Conservation (phyloP, 2,113 vertebrate genomes). For the Bostrychus sinensis region DNA sequence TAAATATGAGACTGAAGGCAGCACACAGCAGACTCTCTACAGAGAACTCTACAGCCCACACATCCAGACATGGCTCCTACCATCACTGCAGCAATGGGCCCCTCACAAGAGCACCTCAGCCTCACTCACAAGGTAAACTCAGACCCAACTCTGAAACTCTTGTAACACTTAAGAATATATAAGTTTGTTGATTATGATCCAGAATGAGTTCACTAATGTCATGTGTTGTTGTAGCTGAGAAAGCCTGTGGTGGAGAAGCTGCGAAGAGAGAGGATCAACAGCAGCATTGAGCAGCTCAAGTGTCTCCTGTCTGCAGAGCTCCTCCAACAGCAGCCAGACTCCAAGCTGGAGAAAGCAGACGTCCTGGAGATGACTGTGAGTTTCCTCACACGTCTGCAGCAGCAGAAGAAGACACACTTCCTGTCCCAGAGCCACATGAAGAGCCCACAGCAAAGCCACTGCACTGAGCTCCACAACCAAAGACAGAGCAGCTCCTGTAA, state of each 20-base stretch:
- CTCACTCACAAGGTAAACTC: slow-evolving; percentile 68
- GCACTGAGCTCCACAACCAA: slow-evolving; percentile 1
- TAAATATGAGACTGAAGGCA: too few relatives aligned
- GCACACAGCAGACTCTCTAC: too few relatives aligned
- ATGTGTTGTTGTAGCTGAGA: slow-evolving; percentile 55
- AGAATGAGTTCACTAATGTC: slow-evolving; percentile 27
- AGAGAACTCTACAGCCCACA: too few relatives aligned
- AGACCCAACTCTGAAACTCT: not conserved
- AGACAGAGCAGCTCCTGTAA: slow-evolving; percentile 7
- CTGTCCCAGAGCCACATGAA: not conserved
- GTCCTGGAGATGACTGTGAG: too few relatives aligned
- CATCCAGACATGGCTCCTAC: too few relatives aligned
- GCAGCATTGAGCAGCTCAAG: too few relatives aligned
- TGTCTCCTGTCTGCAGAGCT: too few relatives aligned
- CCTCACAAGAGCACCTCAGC: slow-evolving; percentile 59
- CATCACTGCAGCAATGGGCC: slow-evolving; percentile 55
- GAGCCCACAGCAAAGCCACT: not conserved
- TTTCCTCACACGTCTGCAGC: not conserved
- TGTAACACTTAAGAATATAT: not conserved
- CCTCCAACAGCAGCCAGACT: too few relatives aligned
- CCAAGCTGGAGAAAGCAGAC: too few relatives aligned
- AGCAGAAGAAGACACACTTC: slow-evolving; percentile 3
- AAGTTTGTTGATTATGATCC: too few relatives aligned
- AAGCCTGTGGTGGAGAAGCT: slow-evolving; percentile 73
- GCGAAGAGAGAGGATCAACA: slow-evolving; percentile 73